phyloP scores from a whole-genome alignment of 35 echinoderm and acorn worm genomes.

The Heliocidaris erythrogramma region DNA sequence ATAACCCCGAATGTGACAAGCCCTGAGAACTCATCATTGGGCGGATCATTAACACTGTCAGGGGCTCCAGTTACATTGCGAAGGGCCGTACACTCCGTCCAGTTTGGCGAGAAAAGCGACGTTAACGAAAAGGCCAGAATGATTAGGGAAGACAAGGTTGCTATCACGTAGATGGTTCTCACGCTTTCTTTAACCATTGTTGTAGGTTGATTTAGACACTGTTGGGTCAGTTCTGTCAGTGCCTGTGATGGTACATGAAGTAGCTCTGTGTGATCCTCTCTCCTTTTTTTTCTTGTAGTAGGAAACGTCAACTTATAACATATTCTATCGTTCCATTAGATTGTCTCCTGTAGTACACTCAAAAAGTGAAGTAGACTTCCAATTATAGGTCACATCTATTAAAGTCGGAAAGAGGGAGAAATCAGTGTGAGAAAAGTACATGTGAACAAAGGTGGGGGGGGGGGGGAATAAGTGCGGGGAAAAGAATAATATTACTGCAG shows the following conservation, averaged over 20 bases:
- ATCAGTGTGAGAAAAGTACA: neutral
- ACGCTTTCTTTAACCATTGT: conserved; percentile 39
- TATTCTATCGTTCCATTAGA: neutral
- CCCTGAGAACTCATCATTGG: conserved; percentile 11
- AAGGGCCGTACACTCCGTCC: conserved; percentile 35
- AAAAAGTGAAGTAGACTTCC: neutral
- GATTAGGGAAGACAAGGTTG: conserved; percentile 33
- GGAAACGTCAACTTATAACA: neutral
- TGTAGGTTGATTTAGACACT: neutral
- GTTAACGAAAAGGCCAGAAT: conserved; percentile 21
- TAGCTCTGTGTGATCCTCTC: neutral
- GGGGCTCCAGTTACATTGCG: neutral
- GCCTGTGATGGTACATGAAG: neutral
- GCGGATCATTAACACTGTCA: neutral
- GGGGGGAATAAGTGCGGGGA: neutral
- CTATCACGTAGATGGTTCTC: neutral
- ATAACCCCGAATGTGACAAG: conserved; percentile 74
- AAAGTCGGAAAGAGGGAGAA: neutral
- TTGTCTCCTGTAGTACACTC: neutral
- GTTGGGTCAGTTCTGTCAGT: neutral
- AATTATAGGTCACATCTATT: neutral
- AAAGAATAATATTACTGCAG: neutral
- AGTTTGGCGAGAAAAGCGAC: conserved; percentile 48
- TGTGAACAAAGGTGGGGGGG: neutral
- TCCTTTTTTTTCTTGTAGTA: neutral